Percentiles rank a stretch among this genome's conserved stretches.
phyloP scores from a whole-genome alignment of 2,888 invertebrate genomes.

The Torymus aiolomorphi region DNA sequence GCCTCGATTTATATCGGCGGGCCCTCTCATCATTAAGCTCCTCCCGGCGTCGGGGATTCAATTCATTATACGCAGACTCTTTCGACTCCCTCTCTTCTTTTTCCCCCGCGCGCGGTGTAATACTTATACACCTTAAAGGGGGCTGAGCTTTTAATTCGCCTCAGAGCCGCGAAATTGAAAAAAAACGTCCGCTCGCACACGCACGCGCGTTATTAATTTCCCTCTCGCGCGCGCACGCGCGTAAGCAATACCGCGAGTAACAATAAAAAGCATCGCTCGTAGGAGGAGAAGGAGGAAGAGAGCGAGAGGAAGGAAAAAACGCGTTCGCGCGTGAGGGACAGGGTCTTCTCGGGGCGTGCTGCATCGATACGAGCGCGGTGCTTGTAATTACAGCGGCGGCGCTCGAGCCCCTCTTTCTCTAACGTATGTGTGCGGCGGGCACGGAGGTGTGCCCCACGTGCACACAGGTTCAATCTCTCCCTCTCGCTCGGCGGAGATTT shows the following conservation, averaged over 20 bases:
- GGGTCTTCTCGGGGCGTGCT: conserved; percentile 41
- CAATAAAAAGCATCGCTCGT: no score
- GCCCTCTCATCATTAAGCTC: conserved; percentile 32
- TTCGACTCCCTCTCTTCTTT: no score
- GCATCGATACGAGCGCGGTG: conserved; percentile 33
- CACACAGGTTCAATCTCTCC: no score
- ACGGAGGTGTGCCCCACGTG: not conserved
- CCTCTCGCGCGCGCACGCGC: not conserved
- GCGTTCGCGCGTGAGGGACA: conserved; percentile 29
- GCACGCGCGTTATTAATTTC: conserved; percentile 41
- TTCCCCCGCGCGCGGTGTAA: not conserved
- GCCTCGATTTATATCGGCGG: conserved; percentile 13
- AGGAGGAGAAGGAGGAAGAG: not conserved
- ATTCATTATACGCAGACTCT: conserved; percentile 29
- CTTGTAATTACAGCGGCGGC: conserved; percentile 43
- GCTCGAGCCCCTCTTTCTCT: not conserved
- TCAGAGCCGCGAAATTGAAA: conserved; percentile 44
- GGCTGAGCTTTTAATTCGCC: conserved; percentile 46
- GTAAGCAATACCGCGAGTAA: no score
- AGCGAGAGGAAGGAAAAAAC: not conserved
- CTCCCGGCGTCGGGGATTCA: not conserved
- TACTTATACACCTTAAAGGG: not conserved
- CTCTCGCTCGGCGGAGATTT: no score
- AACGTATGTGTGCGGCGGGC: not conserved
- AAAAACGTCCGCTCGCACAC: conserved; percentile 10